phyloP scores from a whole-genome alignment of 2,888 invertebrate species.

The Meloe dianella region DNA sequence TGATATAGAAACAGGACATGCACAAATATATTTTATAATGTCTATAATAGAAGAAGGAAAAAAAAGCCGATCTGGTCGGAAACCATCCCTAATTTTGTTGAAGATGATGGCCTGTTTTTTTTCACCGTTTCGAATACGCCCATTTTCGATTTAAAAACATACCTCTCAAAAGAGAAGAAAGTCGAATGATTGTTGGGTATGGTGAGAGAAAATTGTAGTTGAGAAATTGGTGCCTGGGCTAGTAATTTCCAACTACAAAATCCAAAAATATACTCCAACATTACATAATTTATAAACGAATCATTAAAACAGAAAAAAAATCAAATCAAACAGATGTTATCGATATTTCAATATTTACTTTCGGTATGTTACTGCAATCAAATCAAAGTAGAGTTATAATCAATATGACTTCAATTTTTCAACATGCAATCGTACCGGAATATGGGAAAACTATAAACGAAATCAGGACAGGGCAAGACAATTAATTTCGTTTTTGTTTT shows the following conservation, averaged over 20 bases:
- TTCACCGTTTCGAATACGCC: slow-evolving; percentile 35
- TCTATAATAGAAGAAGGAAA: background rate
- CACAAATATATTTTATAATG: slow-evolving; percentile 22
- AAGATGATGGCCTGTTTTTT: background rate
- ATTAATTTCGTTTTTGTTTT: background rate
- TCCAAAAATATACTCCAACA: background rate
- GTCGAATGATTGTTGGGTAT: background rate
- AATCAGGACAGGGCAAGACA: background rate
- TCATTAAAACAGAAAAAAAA: background rate
- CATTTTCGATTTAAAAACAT: slow-evolving; percentile 33
- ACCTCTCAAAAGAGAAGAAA: background rate
- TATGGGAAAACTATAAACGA: background rate
- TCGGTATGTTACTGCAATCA: background rate
- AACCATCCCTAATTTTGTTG: slow-evolving; percentile 44
- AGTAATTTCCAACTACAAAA: slow-evolving; percentile 5
- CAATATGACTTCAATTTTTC: slow-evolving; percentile 5
- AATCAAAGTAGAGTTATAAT: background rate
- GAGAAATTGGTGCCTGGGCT: too few species aligned
- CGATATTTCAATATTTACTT: slow-evolving; percentile 7
- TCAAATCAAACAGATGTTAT: slow-evolving; percentile 2
- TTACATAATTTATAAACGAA: slow-evolving; percentile 4
- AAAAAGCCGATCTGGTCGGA: slow-evolving; percentile 9
- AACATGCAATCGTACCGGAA: background rate
- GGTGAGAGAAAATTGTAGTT: background rate
- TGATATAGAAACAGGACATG: slow-evolving; percentile 39